phyloP scores from a whole-genome alignment of 2,797 vertebrate genomes.

The Danionella dracula region DNA sequence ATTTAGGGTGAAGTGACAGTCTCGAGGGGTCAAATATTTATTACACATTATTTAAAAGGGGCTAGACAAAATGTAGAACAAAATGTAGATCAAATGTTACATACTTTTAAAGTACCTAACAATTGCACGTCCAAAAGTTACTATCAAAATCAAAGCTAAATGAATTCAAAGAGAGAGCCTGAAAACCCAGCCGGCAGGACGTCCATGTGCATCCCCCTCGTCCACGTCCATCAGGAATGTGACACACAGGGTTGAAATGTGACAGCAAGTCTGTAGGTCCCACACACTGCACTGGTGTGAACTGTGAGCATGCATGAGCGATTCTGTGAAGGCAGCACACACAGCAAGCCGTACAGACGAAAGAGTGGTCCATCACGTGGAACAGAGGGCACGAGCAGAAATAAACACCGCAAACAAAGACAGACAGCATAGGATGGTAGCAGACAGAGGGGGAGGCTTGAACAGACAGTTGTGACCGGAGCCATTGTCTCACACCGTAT shows the following conservation, averaged over 20 bases:
- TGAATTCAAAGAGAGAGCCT: background rate
- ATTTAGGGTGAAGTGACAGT: no score
- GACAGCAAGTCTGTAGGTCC: constrained; percentile 69
- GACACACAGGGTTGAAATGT: constrained; percentile 69
- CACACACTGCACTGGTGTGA: constrained; percentile 16
- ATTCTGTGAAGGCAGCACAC: background rate
- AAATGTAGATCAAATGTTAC: no score
- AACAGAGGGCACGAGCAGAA: constrained; percentile 3
- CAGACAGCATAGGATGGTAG: constrained; percentile 26
- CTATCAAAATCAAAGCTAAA: background rate
- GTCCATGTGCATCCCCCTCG: background rate
- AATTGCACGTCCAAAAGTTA: background rate
- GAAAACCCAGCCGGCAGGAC: constrained; percentile 22
- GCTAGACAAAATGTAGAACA: no score
- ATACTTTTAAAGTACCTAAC: background rate
- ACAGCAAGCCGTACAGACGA: background rate
- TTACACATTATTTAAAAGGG: no score
- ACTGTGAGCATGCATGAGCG: background rate
- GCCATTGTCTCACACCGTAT: constrained; percentile 59
- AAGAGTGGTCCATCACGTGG: background rate
- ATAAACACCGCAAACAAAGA: constrained; percentile 38
- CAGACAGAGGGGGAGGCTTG: background rate
- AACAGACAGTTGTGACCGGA: constrained; percentile 43
- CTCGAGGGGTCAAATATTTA: no score
- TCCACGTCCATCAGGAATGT: constrained; percentile 9